phyloP scores from a whole-genome alignment of 2,888 invertebrate genomes.

The Acrocyrtus sp. region DNA sequence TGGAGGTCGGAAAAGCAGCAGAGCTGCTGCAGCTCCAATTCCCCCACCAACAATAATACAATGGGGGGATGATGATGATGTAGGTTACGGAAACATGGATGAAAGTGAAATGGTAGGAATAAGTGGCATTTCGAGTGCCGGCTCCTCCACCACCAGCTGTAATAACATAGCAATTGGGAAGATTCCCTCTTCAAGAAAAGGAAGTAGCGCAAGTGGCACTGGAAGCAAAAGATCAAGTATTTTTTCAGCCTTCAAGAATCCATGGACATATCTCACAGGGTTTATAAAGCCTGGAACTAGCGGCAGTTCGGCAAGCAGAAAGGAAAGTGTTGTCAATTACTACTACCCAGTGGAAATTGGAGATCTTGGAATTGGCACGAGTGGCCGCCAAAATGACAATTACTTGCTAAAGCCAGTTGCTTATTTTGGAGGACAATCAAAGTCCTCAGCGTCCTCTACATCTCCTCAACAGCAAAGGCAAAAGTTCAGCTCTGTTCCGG shows the following conservation, averaged over 20 bases:
- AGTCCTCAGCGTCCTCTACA: no score
- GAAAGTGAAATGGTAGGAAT: constrained; percentile 24
- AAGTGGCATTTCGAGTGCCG: constrained; percentile 40
- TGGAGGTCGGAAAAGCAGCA: background rate
- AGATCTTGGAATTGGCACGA: background rate
- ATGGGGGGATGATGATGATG: constrained; percentile 33
- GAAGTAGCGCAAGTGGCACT: constrained; percentile 45
- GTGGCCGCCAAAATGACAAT: constrained; percentile 17
- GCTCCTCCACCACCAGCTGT: constrained; percentile 32
- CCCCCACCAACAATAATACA: constrained; percentile 43
- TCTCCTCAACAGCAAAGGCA: constrained; percentile 17
- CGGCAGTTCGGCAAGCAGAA: constrained; percentile 6
- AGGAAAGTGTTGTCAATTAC: constrained; percentile 5
- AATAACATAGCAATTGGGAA: constrained; percentile 10
- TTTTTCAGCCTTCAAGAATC: constrained; percentile 55
- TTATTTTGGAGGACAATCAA: constrained; percentile 33
- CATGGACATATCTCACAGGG: constrained; percentile 53
- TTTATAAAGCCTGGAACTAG: constrained; percentile 31
- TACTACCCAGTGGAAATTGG: constrained; percentile 1
- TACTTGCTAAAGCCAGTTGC: constrained; percentile 28
- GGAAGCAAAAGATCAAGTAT: constrained; percentile 46
- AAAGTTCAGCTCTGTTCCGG: constrained; percentile 58
- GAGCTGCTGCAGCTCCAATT: background rate
- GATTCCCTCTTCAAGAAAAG: constrained; percentile 47
- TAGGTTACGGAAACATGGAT: constrained; percentile 26